Evolutionary conservation across 2,113 vertebrate species (phyloP).

Genomic region (Natator depressus): DNA sequence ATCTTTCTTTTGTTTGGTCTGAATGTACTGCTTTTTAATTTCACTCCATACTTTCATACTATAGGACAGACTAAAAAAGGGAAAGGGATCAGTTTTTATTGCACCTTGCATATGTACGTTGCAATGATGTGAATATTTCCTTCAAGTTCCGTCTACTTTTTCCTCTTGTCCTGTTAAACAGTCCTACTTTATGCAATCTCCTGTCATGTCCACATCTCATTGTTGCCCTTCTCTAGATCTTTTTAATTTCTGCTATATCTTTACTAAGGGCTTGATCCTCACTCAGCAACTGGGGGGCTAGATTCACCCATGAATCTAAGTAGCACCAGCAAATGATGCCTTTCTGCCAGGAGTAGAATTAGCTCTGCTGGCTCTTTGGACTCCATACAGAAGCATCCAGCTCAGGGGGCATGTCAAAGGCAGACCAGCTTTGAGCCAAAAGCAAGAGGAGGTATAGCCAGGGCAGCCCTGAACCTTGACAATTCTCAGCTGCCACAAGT

Average conservation of each 20-base stretch:
- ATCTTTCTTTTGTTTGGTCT: constrained; percentile 14
- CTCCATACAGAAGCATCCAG: neutral
- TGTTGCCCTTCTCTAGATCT: neutral
- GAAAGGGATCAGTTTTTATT: neutral
- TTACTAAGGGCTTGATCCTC: neutral
- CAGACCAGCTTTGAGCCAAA: neutral
- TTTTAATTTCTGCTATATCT: neutral
- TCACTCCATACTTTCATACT: neutral
- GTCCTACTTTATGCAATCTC: neutral
- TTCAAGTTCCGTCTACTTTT: neutral
- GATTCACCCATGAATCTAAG: neutral
- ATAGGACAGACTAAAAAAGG: neutral
- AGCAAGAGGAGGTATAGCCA: neutral
- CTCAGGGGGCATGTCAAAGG: neutral
- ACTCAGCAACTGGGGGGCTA: neutral
- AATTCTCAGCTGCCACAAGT: neutral
- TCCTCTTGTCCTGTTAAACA: neutral
- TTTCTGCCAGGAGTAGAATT: neutral
- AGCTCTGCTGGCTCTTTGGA: neutral
- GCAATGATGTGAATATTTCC: neutral
- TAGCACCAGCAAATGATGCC: neutral
- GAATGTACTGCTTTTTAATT: neutral
- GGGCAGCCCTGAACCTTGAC: neutral
- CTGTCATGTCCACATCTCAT: neutral
- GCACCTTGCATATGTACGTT: neutral